A percentile compares a stretch with the other conserved stretches of the same genome.
phyloP scores from a whole-genome alignment of 2,888 invertebrate genomes.

The Branchellion lobata region DNA sequence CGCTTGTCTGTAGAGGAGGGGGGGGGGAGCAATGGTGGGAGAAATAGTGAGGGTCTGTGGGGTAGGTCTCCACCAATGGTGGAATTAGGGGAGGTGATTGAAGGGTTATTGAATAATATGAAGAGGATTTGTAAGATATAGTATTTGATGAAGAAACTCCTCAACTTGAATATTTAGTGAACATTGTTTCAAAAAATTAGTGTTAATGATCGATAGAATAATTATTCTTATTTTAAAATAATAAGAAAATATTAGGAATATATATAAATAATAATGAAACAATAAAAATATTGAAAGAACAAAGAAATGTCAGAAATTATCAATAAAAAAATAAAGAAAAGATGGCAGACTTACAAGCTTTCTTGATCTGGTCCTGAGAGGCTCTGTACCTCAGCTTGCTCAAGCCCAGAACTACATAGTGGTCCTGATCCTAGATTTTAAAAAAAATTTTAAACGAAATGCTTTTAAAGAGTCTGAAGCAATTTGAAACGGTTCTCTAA shows the following conservation, averaged over 20 bases:
- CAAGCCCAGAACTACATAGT: constrained; percentile 91
- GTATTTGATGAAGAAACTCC: too few species aligned
- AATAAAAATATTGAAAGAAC: too few species aligned
- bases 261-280: too few species aligned
- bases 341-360: constrained; percentile 81
- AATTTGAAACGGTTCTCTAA: neutral
- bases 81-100: too few species aligned
- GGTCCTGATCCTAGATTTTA: constrained; percentile 78
- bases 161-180: too few species aligned
- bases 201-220: neutral
- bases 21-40: too few species aligned
- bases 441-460: neutral
- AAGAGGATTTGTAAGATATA: too few species aligned
- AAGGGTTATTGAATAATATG: too few species aligned
- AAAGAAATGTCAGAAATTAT: too few species aligned
- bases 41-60: neutral
- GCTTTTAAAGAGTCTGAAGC: neutral
- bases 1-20: constrained; percentile 69
- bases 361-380: constrained; percentile 86
- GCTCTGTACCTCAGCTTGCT: constrained; percentile 79
- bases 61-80: neutral
- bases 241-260: too few species aligned
- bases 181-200: too few species aligned
- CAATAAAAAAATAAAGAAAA: too few species aligned
- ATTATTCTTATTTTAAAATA: neutral